A percentile compares a stretch with the other conserved stretches of the same genome.
Conservation (phyloP, 2,888 invertebrate genomes). For the Polylopha cassiicola region DNA sequence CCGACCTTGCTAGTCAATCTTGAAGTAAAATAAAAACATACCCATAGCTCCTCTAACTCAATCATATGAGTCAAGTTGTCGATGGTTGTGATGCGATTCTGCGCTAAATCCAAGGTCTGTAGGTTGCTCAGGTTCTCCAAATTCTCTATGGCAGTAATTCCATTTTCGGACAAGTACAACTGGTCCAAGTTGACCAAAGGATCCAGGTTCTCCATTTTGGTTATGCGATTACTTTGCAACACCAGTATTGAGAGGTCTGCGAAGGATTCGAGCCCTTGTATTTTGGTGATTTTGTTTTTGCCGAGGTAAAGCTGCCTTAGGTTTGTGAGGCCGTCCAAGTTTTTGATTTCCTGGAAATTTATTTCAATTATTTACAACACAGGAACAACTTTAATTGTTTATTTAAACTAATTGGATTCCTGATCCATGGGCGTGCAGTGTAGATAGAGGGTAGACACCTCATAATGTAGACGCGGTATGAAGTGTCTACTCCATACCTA, state of each 20-base stretch:
- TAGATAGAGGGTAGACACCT: no score
- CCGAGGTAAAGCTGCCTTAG: conserved; percentile 91
- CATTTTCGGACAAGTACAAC: conserved; percentile 96
- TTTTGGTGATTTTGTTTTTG: conserved; percentile 95
- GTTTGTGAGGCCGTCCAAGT: conserved; percentile 85
- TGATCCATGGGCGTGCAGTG: no score
- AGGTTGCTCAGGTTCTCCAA: conserved; percentile 82
- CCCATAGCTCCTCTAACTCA: conserved; percentile 97
- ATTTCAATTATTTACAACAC: conserved; percentile 1
- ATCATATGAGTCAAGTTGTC: conserved; percentile 86
- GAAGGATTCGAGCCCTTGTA: conserved; percentile 87
- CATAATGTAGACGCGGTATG: no score
- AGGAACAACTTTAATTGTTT: no score
- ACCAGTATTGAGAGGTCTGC: conserved; percentile 87
- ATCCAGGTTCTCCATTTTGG: conserved; percentile 90
- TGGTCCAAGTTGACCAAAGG: conserved; percentile 86
- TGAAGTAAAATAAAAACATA: conserved; percentile 64
- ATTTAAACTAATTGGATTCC: no score
- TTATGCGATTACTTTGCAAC: conserved; percentile 93
- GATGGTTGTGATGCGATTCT: conserved; percentile 88
- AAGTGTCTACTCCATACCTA: no score
- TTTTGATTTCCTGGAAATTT: conserved; percentile 85
- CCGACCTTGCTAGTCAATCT: not conserved
- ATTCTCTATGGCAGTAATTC: conserved; percentile 87
- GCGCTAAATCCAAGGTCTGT: conserved; percentile 93